Conservation (phyloP, 2,797 vertebrate species). For the Enteromius unitaeniatus region DNA sequence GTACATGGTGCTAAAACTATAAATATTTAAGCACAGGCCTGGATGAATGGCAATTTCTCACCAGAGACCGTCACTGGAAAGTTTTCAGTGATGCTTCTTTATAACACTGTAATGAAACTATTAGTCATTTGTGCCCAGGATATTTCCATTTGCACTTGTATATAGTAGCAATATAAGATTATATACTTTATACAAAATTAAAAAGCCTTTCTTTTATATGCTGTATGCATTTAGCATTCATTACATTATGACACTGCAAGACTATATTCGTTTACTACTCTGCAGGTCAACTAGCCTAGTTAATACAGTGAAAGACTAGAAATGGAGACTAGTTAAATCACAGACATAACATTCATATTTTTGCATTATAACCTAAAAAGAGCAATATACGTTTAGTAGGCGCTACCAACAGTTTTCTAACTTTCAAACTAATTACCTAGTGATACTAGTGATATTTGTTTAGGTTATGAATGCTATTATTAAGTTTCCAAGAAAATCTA, state of each 20-base stretch:
- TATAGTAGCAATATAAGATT: not conserved
- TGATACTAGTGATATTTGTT: not conserved
- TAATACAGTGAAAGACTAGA: not conserved
- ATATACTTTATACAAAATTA: not conserved
- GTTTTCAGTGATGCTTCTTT: not conserved
- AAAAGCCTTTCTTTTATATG: not conserved
- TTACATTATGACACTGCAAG: not conserved
- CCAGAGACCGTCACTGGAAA: not conserved
- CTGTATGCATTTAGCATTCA: not conserved
- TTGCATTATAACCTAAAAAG: not conserved
- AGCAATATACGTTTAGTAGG: not conserved
- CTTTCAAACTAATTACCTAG: not conserved
- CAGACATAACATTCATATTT: not conserved
- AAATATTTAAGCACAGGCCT: constrained; percentile 27
- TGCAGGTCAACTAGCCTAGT: not conserved
- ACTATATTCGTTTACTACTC: too few species aligned
- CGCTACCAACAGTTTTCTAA: not conserved
- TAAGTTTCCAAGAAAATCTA: not conserved
- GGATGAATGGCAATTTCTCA: not conserved
- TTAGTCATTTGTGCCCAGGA: not conserved
- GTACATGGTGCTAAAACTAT: constrained; percentile 35
- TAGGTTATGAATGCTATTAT: not conserved
- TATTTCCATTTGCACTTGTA: not conserved
- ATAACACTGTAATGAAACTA: not conserved
- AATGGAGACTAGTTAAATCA: not conserved